Evolutionary conservation across 2,888 invertebrate species (phyloP).

Genomic region (Altica lythri): DNA sequence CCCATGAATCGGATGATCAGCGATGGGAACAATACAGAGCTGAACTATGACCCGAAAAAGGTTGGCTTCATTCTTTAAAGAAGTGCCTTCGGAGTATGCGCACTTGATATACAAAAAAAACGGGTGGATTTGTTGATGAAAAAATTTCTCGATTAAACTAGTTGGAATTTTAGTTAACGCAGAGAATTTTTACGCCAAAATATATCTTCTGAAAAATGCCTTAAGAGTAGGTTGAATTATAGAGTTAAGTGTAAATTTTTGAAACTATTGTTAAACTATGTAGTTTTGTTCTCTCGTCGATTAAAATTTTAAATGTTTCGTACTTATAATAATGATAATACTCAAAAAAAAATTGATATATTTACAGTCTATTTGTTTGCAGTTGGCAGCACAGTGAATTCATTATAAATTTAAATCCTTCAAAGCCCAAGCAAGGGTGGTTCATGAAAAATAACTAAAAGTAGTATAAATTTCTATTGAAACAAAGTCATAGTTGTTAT

Average conservation of each 20-base stretch:
- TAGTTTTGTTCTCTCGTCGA: constrained; percentile 3
- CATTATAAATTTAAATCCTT: too few relatives aligned
- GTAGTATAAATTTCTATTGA: too few relatives aligned
- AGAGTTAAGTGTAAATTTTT: background rate
- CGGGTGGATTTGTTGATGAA: background rate
- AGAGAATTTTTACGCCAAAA: background rate
- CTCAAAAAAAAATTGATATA: constrained; percentile 19
- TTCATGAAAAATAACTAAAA: too few relatives aligned
- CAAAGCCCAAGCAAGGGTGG: too few relatives aligned
- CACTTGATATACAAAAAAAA: constrained; percentile 39
- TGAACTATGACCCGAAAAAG: constrained; percentile 57
- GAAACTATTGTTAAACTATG: background rate
- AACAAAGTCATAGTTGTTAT: too few relatives aligned
- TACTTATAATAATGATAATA: constrained; percentile 18
- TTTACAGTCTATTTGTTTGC: too few relatives aligned
- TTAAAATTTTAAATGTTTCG: constrained; percentile 7
- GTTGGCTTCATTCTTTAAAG: constrained; percentile 59
- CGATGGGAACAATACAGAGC: constrained; percentile 69
- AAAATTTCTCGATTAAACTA: background rate
- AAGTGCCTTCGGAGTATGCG: constrained; percentile 55
- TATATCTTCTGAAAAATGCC: background rate
- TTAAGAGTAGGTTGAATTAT: constrained; percentile 1
- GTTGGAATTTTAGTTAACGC: background rate
- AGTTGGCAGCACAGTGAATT: too few relatives aligned
- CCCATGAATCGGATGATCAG: constrained; percentile 92